Evolutionary conservation across 1,140 invertebrate genomes (phyloP), one percentile per base, ranked within the genome.

Genomic region (Rhyacophila brunnea): DNA sequence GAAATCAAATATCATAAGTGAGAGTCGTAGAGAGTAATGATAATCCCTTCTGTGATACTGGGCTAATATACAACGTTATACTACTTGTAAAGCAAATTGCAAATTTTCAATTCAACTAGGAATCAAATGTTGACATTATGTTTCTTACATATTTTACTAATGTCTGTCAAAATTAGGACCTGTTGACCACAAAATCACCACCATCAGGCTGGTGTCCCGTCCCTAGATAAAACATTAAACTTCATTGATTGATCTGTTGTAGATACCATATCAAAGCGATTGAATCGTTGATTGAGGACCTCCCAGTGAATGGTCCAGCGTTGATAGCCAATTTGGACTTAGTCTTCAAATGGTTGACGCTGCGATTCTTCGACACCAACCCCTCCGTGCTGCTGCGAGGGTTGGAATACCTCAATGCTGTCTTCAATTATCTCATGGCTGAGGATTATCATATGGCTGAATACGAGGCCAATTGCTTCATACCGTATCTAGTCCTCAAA

Each of bases 341-440:
- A 36, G 89, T 99, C 56, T 79, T 99, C 9, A 97, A 96, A 74
- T 99, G 97, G 97, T 72, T 98, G 58, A 97, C 95, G 0, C 72
- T 99, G 11, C 80, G 96, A 62, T 99, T 99, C 74, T 98, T 97
- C 68, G 96, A 99, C 78, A 99, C 96, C 7, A 99, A 99, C 81
- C 96, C 96, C 14, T 95, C 94, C 18, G 96, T 99, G 20, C 80
- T 99, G 23, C 80, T 98, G 48, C 96, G 95, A 82, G 93, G 91
- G 42, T 77, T 99, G 46, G 96, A 99, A 65, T 98, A 97, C 77
- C 77, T 98, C 6, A 85, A 87, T 52, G 74, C 83, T 28, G 87
- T 97, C 14, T 96, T 98, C 71, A 84, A 84, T 56, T 81, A 87
- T 65, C 79, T 97, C 2, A 87, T 88, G 15, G 86, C 90, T 38